These are phyloP conservation scores for Acrobasis repandana DNA, from an alignment of 2,888 invertebrate species.

Conservation along the genomic window DNA sequence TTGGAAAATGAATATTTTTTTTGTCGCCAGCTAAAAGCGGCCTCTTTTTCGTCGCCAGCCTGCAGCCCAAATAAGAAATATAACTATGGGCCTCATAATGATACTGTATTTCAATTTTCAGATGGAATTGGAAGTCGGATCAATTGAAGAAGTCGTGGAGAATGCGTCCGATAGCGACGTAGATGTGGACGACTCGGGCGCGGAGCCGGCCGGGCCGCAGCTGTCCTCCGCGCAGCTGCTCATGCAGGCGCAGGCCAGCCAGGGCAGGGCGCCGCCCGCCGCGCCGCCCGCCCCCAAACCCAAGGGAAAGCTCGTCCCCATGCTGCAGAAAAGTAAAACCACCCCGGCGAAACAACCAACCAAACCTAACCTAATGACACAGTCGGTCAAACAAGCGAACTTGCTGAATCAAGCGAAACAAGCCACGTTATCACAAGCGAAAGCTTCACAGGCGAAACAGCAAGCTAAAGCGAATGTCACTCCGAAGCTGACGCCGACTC, in stretches of 20 bases:
- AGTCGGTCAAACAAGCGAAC: slow-evolving; percentile 59
- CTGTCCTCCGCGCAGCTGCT: slow-evolving; percentile 70
- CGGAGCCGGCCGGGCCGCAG: slow-evolving; percentile 44
- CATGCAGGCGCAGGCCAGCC: slow-evolving; percentile 59
- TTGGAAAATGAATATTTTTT: too few relatives aligned
- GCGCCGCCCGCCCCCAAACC: slow-evolving; percentile 35
- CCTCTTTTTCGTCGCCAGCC: too few relatives aligned
- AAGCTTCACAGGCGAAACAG: slow-evolving; percentile 34
- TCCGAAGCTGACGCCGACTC: slow-evolving; percentile 25
- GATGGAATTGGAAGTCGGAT: slow-evolving; percentile 59
- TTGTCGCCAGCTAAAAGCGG: too few relatives aligned
- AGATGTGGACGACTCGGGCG: slow-evolving; percentile 66
- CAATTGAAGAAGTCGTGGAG: slow-evolving; percentile 57
- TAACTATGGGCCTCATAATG: too few relatives aligned
- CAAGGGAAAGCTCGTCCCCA: slow-evolving; percentile 52
- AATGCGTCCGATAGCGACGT: slow-evolving; percentile 73
- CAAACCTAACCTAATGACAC: slow-evolving; percentile 50
- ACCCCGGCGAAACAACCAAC: slow-evolving; percentile 30
- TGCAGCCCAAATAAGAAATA: too few relatives aligned
- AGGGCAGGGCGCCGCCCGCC: slow-evolving; percentile 38
- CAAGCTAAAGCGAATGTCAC: slow-evolving; percentile 33
- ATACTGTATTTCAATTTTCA: slow-evolving; percentile 31
- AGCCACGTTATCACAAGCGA: slow-evolving; percentile 33
- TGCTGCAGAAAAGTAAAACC: slow-evolving; percentile 45
- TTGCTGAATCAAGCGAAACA: slow-evolving; percentile 54